phyloP scores from a whole-genome alignment of 2,888 invertebrate genomes.

The Salticus scenicus region DNA sequence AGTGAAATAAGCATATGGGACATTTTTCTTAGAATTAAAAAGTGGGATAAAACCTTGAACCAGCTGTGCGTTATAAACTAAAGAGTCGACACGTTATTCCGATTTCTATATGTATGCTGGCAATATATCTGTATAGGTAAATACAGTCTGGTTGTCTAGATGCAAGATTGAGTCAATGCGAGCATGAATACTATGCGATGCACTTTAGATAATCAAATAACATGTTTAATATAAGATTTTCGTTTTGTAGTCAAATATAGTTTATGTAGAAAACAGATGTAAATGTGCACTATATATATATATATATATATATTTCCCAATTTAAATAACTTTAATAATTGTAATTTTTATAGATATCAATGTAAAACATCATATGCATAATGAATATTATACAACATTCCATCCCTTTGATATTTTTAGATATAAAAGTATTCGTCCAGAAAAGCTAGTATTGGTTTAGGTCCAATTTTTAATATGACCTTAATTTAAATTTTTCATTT shows the following conservation, averaged over 20 bases:
- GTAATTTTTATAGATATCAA: no score
- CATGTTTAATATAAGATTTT: background rate
- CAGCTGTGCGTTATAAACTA: background rate
- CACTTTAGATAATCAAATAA: slow-evolving; percentile 2
- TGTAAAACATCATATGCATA: no score
- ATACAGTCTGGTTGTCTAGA: background rate
- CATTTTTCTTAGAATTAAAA: background rate
- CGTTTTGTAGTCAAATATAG: background rate
- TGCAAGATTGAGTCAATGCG: background rate
- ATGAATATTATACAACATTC: no score
- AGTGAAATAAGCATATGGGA: background rate
- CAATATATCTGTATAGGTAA: background rate
- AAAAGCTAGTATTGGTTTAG: no score
- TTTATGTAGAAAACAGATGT: background rate
- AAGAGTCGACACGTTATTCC: background rate
- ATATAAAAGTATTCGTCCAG: no score
- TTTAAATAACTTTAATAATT: background rate
- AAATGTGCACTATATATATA: slow-evolving; percentile 2
- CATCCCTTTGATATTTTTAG: no score
- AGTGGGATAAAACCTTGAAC: background rate
- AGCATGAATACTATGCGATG: background rate
- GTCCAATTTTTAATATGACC: no score
- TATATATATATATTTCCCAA: background rate
- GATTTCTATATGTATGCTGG: slow-evolving; percentile 6
- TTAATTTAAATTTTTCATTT: no score